Base-by-base conservation (phyloP, 2,113 vertebrate genomes). In the Corvus hawaiiensis region DNA sequence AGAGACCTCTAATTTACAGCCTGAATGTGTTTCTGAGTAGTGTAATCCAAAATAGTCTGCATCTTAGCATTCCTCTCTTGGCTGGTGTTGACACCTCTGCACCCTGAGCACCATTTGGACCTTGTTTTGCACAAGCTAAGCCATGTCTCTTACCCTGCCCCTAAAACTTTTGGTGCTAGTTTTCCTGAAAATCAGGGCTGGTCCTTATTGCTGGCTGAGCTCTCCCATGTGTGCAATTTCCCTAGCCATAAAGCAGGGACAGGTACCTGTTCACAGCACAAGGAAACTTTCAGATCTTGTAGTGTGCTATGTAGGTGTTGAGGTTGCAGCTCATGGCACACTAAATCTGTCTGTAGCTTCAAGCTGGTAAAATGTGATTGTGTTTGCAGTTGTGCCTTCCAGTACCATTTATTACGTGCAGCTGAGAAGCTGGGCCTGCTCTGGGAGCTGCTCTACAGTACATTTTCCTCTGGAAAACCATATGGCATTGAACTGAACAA, bases 151-250 rank as follows among this genome's bases (percentile, higher is more conserved):
- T 64, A 84, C 17, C 7, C 44, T 46, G 44, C 49, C 33, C 24
- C 28, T 68, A 73, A 63, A 63, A 19, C 9, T 67, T 61, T 26
- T 28, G 41, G 43, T 75, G 41, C 13, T 26, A 27, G 16, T 48
- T 61, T 61, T 56, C 56, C 67, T 87, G 52, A 75, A 75, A 75
- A 52, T 37, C 1, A 0, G 24, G 27, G 32, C 67, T 48, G 17
- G 52, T 75, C 11, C 28, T 55, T 43, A 33, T 28, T 30, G 8
- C 27, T 16, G 21, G 28, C 24, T 28, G 26, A 82, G 43, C 30
- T 63, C 18, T 86, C 19, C 16, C 23, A 22, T 68, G 35, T 1
- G 1, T 30, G 19, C 0, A 0, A 33, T 61, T 52, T 66, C 22
- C 17, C 22, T 13, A 46, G 22, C 41, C 30, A n/a, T 30, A 15